phyloP scores from a whole-genome alignment of 2,797 vertebrate species.

The Salmo trutta region DNA sequence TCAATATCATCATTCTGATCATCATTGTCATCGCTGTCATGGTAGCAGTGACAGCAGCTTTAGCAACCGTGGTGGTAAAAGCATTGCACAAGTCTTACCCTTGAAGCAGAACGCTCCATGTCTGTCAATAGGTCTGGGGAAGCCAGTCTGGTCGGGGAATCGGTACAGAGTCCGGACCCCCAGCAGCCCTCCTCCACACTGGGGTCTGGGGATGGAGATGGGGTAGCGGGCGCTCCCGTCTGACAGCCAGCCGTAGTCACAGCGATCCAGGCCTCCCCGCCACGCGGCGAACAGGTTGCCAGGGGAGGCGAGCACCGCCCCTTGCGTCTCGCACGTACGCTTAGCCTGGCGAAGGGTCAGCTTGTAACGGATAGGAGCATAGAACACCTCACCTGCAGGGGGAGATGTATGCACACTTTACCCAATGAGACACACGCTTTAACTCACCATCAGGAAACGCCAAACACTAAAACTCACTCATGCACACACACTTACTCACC shows the following conservation, averaged over 20 bases:
- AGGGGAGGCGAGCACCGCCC: constrained; percentile 77
- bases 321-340: constrained; percentile 68
- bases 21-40: not conserved
- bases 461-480: not conserved
- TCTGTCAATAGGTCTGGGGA: constrained; percentile 76
- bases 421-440: not conserved
- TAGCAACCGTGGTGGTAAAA: not conserved
- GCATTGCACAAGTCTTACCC: constrained; percentile 72
- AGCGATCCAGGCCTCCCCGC: constrained; percentile 87
- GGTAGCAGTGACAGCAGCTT: too few relatives aligned
- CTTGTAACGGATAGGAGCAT: constrained; percentile 65
- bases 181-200: constrained; percentile 90
- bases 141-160: constrained; percentile 87
- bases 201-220: constrained; percentile 81
- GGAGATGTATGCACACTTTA: not conserved
- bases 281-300: constrained; percentile 90
- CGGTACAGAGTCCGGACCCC: constrained; percentile 93
- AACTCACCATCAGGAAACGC: too few relatives aligned
- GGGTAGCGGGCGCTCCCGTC: constrained; percentile 95
- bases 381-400: constrained; percentile 84
- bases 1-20: not conserved
- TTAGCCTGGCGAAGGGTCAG: constrained; percentile 82
- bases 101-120: constrained; percentile 90
- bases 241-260: constrained; percentile 89
- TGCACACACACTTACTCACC: constrained; percentile 71